Evolutionary conservation across 2,113 vertebrate species (phyloP).

Genomic region (Rhabdornis inornatus): DNA sequence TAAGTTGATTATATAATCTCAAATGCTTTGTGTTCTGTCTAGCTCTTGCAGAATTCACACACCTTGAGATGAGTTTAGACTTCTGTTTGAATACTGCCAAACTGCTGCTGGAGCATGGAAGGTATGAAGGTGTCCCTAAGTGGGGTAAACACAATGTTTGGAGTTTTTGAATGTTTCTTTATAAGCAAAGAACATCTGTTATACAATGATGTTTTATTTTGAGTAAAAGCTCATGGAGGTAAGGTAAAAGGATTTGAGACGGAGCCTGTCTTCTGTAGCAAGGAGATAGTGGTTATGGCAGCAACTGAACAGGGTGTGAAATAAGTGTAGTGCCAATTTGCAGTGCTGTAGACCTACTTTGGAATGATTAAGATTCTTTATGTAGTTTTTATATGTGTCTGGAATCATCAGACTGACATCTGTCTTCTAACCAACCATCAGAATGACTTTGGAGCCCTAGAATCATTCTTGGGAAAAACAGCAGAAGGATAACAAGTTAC

Average conservation of each 20-base stretch:
- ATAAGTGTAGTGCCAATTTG: not conserved
- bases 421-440: not conserved
- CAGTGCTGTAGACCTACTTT: not conserved
- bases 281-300: not conserved
- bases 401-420: not conserved
- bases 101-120: slow-evolving; percentile 82
- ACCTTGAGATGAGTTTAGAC: slow-evolving; percentile 75
- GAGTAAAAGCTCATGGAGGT: not conserved
- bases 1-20: not conserved
- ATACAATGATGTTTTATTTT: not conserved
- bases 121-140: slow-evolving; percentile 70
- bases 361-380: not conserved
- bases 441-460: not conserved
- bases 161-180: not conserved
- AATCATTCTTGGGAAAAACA: not conserved
- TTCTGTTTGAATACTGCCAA: slow-evolving; percentile 80
- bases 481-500: not conserved
- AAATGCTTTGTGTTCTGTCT: slow-evolving; percentile 24
- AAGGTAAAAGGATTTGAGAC: not conserved
- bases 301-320: not conserved
- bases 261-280: not conserved
- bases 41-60: slow-evolving; percentile 80
- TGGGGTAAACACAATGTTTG: not conserved
- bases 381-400: not conserved
- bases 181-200: not conserved